Percentiles rank a stretch among this genome's conserved stretches.
phyloP scores from a whole-genome alignment of 2,797 vertebrate genomes.

The Phylloscopus collybita region DNA sequence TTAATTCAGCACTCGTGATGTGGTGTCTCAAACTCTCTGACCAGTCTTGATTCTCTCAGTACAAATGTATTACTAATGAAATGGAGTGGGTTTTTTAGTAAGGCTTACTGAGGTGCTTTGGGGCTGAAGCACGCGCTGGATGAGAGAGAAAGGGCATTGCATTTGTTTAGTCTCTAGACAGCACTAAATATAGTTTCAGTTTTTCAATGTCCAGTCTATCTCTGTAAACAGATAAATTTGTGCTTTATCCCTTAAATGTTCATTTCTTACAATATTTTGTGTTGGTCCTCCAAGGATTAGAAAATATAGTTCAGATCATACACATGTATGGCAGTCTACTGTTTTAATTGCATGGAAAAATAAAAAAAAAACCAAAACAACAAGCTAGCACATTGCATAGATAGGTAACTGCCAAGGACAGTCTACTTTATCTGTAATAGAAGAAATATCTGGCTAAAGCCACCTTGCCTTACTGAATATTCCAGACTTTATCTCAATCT shows the following conservation, averaged over 20 bases:
- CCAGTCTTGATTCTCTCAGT: not conserved
- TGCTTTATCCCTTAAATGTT: not conserved
- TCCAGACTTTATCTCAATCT: not conserved
- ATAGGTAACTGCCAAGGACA: not conserved
- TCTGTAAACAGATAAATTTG: not conserved
- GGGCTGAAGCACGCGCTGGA: not conserved
- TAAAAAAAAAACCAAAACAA: not conserved
- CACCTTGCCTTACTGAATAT: not conserved
- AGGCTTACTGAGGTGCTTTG: not conserved
- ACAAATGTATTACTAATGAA: not conserved
- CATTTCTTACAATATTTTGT: not conserved
- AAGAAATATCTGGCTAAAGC: not conserved
- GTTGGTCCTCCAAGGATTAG: not conserved
- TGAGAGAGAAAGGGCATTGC: not conserved
- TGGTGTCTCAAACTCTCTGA: not conserved
- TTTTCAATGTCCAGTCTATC: not conserved
- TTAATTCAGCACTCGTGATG: not conserved
- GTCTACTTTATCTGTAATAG: not conserved
- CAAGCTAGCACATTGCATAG: not conserved
- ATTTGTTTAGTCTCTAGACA: not conserved
- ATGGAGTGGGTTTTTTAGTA: not conserved
- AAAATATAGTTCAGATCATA: not conserved
- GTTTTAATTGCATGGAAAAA: not conserved
- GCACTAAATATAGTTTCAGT: not conserved
- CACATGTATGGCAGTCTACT: rapidly evolving